Conservation (phyloP, 64 coral and sea anemone genomes). For the Pocillopora verrucosa region DNA sequence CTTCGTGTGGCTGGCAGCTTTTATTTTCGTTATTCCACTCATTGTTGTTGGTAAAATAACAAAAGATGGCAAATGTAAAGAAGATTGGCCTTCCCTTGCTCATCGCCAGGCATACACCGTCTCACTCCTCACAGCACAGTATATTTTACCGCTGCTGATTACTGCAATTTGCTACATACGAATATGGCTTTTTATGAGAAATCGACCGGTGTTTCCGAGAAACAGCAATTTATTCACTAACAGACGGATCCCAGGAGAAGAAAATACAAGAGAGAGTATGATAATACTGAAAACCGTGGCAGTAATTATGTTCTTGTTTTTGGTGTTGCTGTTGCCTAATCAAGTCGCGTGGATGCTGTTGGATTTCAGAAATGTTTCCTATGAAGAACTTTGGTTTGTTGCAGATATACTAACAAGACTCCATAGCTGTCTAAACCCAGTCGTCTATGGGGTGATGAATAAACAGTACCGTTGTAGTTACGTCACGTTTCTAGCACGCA, state of each 20-base stretch:
- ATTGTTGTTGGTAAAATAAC: conserved; percentile 51
- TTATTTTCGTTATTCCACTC: conserved; percentile 67
- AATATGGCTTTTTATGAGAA: conserved; percentile 59
- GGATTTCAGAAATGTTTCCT: conserved; percentile 41
- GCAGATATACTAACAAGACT: conserved; percentile 13
- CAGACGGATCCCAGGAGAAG: conserved; percentile 8
- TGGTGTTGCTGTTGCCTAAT: conserved; percentile 45
- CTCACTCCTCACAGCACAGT: conserved; percentile 56
- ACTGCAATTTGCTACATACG: conserved; percentile 68
- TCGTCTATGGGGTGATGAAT: conserved; percentile 56
- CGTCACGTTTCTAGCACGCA: conserved; percentile 41
- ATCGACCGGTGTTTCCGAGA: conserved; percentile 2
- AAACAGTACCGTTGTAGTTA: conserved; percentile 66
- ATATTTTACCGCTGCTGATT: conserved; percentile 61
- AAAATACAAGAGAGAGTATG: conserved; percentile 53
- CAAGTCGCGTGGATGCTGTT: conserved; percentile 64
- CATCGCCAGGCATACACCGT: conserved; percentile 67
- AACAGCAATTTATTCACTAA: not conserved
- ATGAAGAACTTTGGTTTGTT: not conserved
- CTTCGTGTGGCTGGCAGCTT: conserved; percentile 66
- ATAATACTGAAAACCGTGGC: conserved; percentile 68
- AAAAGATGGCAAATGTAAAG: conserved; percentile 15
- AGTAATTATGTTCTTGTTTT: conserved; percentile 61
- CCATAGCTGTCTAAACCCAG: conserved; percentile 60
- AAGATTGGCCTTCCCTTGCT: conserved; percentile 50